Evolutionary conservation across 2,888 invertebrate genomes (phyloP), one percentile per base, ranked within the genome.

Genomic region (Caenorhabditis macrosperma): DNA sequence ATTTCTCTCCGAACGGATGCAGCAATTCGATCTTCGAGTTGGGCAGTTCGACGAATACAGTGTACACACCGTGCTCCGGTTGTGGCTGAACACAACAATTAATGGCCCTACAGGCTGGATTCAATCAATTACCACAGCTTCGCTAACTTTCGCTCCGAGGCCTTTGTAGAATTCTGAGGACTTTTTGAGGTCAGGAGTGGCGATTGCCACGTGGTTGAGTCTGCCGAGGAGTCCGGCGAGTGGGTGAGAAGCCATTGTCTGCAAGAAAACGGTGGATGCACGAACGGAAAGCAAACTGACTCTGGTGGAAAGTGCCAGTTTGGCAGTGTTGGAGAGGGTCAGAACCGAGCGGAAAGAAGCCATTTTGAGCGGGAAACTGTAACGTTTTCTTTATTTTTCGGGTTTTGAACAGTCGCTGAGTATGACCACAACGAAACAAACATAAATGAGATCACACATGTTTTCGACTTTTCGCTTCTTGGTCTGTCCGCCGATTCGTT

Each of bases 11-110:
- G 17, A 92, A 88, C 1, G 93, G 93, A 82, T 92, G 91, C 26
- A 93, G 89, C n/a, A 93, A 89, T 91, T 93, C 93, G 54, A 93
- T 91, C 88, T 93, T 93, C 4, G 93, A 92, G 84, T 93, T 93
- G 50, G 92, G 93, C 20, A 93, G 90, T 68, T 93, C 91, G n/a
- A 93, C 92, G 91, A 93, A 93, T 10, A 93, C 93, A 6, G 93
- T 93, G 72, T 92, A 92, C 1, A 93, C 93, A 9, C 93, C 93
- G 91, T 93, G 93, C 10, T 93, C 93, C 22, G 92, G 92, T 74
- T 92, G 91, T 30, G 92, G 89, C 92, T 92, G 82, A 55, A 81
- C 67, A 55, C 15, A 46, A 28, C 30, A 17, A 26, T 69, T 67
- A 2, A 26, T 44, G 9, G n/a, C n/a, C n/a, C n/a, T 38, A 17